phyloP scores from a whole-genome alignment of 2,113 vertebrate genomes.

The Lasiurus borealis region DNA sequence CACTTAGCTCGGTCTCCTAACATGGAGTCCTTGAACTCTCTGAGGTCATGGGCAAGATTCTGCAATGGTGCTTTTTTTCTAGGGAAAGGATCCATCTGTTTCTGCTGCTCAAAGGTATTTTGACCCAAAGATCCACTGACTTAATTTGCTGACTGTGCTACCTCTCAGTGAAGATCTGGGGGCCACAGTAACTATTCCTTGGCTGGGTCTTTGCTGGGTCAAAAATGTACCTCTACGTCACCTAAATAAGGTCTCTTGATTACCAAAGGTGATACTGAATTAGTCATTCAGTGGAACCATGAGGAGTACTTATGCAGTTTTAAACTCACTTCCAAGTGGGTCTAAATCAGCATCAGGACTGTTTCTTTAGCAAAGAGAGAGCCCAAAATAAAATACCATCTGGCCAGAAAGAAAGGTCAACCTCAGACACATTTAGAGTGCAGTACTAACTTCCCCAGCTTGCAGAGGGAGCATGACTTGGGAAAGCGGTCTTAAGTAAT shows the following conservation, averaged over 20 bases:
- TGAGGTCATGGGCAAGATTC: neutral
- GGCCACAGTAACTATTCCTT: neutral
- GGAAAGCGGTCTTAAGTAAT: neutral
- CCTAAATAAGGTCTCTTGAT: neutral
- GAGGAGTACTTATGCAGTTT: neutral
- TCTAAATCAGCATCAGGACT: neutral
- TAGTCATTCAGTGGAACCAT: neutral
- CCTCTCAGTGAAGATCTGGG: neutral
- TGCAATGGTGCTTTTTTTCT: neutral
- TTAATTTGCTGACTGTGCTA: neutral
- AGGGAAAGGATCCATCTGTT: neutral
- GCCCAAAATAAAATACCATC: constrained; percentile 57
- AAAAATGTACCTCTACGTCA: neutral
- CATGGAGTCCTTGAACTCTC: neutral
- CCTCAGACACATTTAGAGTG: neutral
- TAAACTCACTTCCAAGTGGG: constrained; percentile 8
- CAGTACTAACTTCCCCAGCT: neutral
- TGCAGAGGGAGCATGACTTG: neutral
- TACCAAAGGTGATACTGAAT: neutral
- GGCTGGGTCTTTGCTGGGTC: neutral
- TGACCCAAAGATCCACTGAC: neutral
- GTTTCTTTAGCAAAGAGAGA: constrained; percentile 46
- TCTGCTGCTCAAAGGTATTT: constrained; percentile 32
- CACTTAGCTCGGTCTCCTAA: neutral
- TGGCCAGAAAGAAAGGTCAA: constrained; percentile 57